Conservation (phyloP, 2,797 vertebrate genomes). For the Menidia menidia region DNA sequence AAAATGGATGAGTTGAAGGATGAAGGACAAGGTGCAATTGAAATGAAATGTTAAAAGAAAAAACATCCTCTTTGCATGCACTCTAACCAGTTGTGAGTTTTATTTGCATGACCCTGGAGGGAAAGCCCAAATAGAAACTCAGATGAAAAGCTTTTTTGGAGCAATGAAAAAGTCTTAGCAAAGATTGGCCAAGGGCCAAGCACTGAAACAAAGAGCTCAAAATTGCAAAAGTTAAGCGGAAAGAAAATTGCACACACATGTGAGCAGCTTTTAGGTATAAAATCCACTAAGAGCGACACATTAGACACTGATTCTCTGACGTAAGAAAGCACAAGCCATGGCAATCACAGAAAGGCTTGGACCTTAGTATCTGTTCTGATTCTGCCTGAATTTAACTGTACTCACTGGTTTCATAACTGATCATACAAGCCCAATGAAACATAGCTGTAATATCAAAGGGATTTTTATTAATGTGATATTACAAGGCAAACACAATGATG, state of each 20-base stretch:
- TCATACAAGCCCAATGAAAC: conserved; percentile 9
- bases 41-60: conserved; percentile 34
- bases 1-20: background rate
- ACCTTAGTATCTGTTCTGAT: background rate
- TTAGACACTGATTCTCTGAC: background rate
- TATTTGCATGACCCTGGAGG: background rate
- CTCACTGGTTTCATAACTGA: background rate
- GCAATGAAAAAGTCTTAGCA: background rate
- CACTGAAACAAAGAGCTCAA: background rate
- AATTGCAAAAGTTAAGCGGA: background rate
- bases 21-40: background rate
- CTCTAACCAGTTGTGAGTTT: background rate
- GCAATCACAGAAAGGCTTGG: conserved; percentile 19
- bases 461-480: conserved; percentile 29
- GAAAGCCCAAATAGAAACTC: background rate
- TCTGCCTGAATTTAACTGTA: background rate
- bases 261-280: conserved; percentile 4
- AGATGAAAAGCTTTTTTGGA: background rate
- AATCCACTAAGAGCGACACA: conserved; percentile 9
- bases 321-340: conserved; percentile 5
- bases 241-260: background rate
- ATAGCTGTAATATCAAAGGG: conserved; percentile 14
- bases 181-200: background rate
- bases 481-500: conserved; percentile 36
- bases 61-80: conserved; percentile 17